Evolutionary conservation across 2,888 invertebrate species (phyloP).

Genomic region (Aspidiotus rigidus): DNA sequence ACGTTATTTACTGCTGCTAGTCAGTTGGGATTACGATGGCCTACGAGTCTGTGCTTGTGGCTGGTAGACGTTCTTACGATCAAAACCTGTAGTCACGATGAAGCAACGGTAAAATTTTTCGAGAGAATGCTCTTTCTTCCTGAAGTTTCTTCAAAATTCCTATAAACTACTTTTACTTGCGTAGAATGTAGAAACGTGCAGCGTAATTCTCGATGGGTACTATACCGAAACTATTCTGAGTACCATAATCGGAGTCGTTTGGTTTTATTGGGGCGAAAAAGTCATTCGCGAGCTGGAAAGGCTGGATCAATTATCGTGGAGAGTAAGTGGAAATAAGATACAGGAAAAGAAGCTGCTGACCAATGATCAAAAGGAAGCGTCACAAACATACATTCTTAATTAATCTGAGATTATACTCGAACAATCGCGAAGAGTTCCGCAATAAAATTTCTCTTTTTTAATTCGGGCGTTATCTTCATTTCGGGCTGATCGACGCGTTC

Average conservation of each 20-base stretch:
- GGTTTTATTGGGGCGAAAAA: neutral
- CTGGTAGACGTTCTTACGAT: neutral
- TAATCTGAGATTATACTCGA: too few species aligned
- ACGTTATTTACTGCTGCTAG: neutral
- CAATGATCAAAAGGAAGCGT: too few species aligned
- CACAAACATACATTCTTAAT: too few species aligned
- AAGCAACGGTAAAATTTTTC: too few species aligned
- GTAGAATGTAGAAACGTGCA: neutral
- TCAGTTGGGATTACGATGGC: neutral
- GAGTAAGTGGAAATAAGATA: neutral
- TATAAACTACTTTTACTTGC: too few species aligned
- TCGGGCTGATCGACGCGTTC: too few species aligned
- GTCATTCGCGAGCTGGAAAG: neutral
- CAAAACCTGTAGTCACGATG: neutral
- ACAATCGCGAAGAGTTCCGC: too few species aligned
- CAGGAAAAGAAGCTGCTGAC: too few species aligned
- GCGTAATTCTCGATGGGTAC: neutral
- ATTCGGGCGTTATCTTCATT: too few species aligned
- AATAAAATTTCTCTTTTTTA: too few species aligned
- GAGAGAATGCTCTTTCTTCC: too few species aligned
- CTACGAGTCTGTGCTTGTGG: neutral
- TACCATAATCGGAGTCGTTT: neutral
- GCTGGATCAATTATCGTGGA: neutral
- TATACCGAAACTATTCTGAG: conserved; percentile 1
- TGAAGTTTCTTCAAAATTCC: too few species aligned